These are phyloP conservation scores for Enteromius radiatus DNA, from an alignment of 2,797 vertebrate species.

Conservation along the genomic window DNA sequence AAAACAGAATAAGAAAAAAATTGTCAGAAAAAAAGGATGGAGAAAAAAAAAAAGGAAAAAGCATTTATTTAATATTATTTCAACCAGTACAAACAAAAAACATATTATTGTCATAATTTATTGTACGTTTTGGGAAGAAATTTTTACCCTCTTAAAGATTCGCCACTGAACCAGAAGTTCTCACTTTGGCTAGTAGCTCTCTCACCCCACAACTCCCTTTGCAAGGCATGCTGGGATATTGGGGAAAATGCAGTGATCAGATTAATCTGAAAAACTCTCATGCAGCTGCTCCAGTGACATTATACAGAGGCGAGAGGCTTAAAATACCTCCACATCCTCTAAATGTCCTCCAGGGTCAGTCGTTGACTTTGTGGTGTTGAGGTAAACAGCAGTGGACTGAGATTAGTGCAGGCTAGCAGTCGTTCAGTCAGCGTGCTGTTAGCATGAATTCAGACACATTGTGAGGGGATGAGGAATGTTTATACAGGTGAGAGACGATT, in stretches of 20 bases:
- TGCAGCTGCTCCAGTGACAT: constrained; percentile 1
- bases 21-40: background rate
- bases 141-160: background rate
- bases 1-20: background rate
- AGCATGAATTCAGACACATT: constrained; percentile 11
- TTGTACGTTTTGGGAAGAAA: too few species aligned
- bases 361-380: background rate
- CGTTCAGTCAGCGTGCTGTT: constrained; percentile 4
- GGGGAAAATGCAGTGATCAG: background rate
- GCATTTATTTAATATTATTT: background rate
- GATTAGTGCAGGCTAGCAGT: constrained; percentile 5
- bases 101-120: background rate
- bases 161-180: background rate
- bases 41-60: background rate
- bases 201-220: background rate
- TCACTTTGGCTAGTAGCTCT: background rate
- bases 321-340: constrained; percentile 21
- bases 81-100: background rate
- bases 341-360: constrained; percentile 15
- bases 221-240: background rate
- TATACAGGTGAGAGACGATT: constrained; percentile 24
- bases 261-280: constrained; percentile 14
- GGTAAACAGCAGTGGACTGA: constrained; percentile 1
- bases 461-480: constrained; percentile 13
- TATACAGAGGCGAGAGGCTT: background rate